These are phyloP conservation scores for Opisthograptis luteolata DNA, from an alignment of 2,888 invertebrate genomes.

Conservation along the genomic window DNA sequence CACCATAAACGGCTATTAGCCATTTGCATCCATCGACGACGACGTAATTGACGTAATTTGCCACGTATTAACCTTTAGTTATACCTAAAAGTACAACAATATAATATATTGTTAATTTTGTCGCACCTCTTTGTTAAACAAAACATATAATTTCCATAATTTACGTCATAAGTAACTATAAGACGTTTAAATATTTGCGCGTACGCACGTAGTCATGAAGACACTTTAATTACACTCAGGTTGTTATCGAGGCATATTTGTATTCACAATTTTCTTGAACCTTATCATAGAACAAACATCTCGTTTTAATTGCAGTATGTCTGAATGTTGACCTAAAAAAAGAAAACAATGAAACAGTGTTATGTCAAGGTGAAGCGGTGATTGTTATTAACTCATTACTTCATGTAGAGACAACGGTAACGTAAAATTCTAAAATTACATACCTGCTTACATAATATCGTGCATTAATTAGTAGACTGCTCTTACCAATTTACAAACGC, in stretches of 20 bases:
- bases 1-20: no score
- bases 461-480: no score
- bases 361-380: slow-evolving; percentile 40
- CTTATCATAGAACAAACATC: slow-evolving; percentile 35
- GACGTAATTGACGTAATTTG: no score
- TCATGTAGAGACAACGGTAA: slow-evolving; percentile 12
- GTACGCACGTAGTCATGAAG: slow-evolving; percentile 9
- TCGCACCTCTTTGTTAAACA: background rate
- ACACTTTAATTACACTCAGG: slow-evolving; percentile 19
- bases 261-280: slow-evolving; percentile 19
- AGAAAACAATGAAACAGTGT: slow-evolving; percentile 39
- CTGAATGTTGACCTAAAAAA: slow-evolving; percentile 42
- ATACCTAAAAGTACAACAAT: no score
- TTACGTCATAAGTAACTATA: no score
- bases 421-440: background rate
- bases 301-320: slow-evolving; percentile 34
- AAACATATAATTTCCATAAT: background rate
- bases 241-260: slow-evolving; percentile 17
- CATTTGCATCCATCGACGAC: no score
- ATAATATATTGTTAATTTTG: no score
- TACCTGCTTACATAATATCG: no score
- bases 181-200: slow-evolving; percentile 4
- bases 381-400: slow-evolving; percentile 22
- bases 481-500: no score
- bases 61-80: no score